Conservation (phyloP, 1,140 invertebrate genomes). For the Cylas formicarius region DNA sequence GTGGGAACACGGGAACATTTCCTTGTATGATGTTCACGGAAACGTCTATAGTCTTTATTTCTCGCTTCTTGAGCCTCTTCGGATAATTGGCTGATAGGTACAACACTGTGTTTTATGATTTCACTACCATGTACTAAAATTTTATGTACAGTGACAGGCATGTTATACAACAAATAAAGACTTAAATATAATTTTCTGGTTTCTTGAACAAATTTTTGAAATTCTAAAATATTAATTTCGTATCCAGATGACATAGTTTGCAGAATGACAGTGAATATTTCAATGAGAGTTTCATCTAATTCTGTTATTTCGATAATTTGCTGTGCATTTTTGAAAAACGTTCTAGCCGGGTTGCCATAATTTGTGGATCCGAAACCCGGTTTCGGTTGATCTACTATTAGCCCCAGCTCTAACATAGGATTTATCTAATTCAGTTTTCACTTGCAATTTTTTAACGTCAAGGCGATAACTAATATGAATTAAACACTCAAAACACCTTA, state of each 20-base stretch:
- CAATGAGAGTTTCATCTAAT: conserved; percentile 22
- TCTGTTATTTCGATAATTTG: conserved; percentile 35
- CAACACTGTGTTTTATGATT: conserved; percentile 22
- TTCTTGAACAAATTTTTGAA: too few relatives aligned
- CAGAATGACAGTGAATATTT: background rate
- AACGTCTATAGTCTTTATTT: conserved; percentile 26
- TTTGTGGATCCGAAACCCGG: conserved; percentile 36
- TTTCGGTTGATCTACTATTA: conserved; percentile 25
- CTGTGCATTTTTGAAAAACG: conserved; percentile 35
- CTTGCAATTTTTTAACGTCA: conserved; percentile 28
- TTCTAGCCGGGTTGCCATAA: conserved; percentile 37
- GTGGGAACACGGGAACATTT: too few relatives aligned
- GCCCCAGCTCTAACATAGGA: conserved; percentile 3
- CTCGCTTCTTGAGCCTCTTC: conserved; percentile 21
- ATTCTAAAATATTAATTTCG: too few relatives aligned
- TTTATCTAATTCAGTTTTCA: conserved; percentile 4
- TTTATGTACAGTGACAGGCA: conserved; percentile 38
- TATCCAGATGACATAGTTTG: too few relatives aligned
- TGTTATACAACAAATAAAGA: conserved; percentile 31
- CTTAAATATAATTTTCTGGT: too few relatives aligned
- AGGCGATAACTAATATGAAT: conserved; percentile 28
- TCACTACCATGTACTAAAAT: conserved; percentile 30
- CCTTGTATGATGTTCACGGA: conserved; percentile 21
- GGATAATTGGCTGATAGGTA: conserved; percentile 32
- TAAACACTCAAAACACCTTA: conserved; percentile 26